phyloP scores from a whole-genome alignment of 2,113 vertebrate species.

The Bolborhynchus lineola region DNA sequence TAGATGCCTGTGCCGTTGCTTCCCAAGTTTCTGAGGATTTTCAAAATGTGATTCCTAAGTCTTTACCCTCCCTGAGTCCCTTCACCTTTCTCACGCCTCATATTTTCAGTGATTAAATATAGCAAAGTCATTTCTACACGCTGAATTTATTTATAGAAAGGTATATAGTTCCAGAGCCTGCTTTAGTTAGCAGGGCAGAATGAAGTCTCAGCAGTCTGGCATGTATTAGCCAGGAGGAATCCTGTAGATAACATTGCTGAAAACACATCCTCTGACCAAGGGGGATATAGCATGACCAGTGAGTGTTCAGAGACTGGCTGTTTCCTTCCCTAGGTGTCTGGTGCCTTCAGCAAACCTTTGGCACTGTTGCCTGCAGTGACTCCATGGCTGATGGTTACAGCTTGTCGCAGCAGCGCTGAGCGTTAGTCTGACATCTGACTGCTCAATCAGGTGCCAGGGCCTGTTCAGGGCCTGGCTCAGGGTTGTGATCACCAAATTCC shows the following conservation, averaged over 20 bases:
- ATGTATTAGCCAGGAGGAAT: neutral
- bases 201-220: neutral
- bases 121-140: neutral
- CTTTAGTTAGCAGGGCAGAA: neutral
- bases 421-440: neutral
- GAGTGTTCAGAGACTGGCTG: neutral
- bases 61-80: neutral
- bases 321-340: neutral
- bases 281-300: neutral
- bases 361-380: neutral
- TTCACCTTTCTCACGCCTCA: neutral
- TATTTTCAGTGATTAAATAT: conserved; percentile 28
- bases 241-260: neutral
- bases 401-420: neutral
- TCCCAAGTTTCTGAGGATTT: neutral
- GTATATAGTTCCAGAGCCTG: neutral
- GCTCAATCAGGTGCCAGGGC: accelerated
- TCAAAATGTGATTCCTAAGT: accelerated
- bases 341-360: neutral
- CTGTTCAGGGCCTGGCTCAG: neutral
- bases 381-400: neutral
- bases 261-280: neutral
- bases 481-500: neutral
- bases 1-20: neutral
- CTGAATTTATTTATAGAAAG: conserved; percentile 48